Evolutionary conservation across 1,140 invertebrate species (phyloP), one percentile per base, ranked within the genome.

Genomic region (Octopus sinensis): DNA sequence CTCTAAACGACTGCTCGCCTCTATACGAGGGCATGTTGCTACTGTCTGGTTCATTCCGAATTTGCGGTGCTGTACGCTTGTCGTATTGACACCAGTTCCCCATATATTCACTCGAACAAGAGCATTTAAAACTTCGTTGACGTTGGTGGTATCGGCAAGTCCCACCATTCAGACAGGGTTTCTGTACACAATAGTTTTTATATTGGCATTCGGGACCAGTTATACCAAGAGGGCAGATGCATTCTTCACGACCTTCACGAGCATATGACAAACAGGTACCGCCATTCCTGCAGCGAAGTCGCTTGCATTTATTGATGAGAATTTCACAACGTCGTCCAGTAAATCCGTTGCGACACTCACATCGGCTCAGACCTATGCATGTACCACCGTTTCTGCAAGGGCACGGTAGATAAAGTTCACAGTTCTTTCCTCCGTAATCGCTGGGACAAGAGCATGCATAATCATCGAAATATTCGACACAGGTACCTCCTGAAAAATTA

Each of bases 281-380:
- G 10, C 83, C 83, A 53, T 86, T 81, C 12, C 82, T 80, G 76
- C 85, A 86, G 43, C 54, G 77, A 23, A 85, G 82, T 12, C 83
- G 83, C 12, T 79, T 75, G 53, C 85, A 86, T 30, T 83, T 83
- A 79, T 86, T 81, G 30, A 83, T 68, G 10, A 83, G 80, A 23
- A 81, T 83, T 56, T 85, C 86, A 83, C 86, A 87, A 6, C 83
- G 79, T 54, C 73, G 56, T 9, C 86, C 86, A 13, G 82, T 85
- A 52, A 75, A 79, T 51, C 81, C 81, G 5, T 78, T 12, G 10
- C 76, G 80, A 53, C 83, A 83, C 10, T 79, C n/a, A 77, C 83
- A 83, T 53, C 5, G 30, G 7, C 76, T 53, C 6, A 43, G 76
- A 78, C 54, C 43, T 81, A 76, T 79, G 78, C 85, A 86, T 12